Evolutionary conservation across 2,888 invertebrate genomes (phyloP).

Genomic region (Erebia ligea): DNA sequence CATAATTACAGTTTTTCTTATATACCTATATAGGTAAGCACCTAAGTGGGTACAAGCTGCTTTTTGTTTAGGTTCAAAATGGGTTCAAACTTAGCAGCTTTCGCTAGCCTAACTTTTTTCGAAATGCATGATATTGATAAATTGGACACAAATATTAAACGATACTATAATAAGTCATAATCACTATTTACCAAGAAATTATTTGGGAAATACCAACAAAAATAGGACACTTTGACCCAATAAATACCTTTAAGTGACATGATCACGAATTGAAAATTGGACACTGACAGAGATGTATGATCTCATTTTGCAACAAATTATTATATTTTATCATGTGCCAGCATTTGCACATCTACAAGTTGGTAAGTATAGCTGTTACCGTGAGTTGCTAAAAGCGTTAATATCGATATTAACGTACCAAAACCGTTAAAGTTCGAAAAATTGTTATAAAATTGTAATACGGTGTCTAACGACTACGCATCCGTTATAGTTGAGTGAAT

Average conservation of each 20-base stretch:
- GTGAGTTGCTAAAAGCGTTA: too few species aligned
- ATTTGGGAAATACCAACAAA: background rate
- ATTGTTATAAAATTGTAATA: too few species aligned
- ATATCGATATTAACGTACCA: too few species aligned
- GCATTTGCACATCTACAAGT: background rate
- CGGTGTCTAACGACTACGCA: too few species aligned
- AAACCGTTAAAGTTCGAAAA: too few species aligned
- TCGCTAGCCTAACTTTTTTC: background rate
- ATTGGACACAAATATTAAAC: background rate
- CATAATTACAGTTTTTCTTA: slow-evolving; percentile 48
- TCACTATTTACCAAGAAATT: background rate
- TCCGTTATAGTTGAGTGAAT: too few species aligned
- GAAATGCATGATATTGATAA: background rate
- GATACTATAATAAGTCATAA: background rate
- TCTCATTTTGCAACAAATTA: background rate
- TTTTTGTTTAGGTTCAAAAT: background rate
- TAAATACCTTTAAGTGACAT: background rate
- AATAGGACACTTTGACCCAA: background rate
- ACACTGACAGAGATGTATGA: background rate
- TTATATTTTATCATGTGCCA: background rate
- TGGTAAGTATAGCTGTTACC: too few species aligned
- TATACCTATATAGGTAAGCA: background rate
- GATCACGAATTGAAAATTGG: background rate
- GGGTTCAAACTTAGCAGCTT: background rate
- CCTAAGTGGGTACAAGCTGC: background rate